Evolutionary conservation across 2,797 vertebrate species (phyloP).

Genomic region (Adrianichthys oophorus): DNA sequence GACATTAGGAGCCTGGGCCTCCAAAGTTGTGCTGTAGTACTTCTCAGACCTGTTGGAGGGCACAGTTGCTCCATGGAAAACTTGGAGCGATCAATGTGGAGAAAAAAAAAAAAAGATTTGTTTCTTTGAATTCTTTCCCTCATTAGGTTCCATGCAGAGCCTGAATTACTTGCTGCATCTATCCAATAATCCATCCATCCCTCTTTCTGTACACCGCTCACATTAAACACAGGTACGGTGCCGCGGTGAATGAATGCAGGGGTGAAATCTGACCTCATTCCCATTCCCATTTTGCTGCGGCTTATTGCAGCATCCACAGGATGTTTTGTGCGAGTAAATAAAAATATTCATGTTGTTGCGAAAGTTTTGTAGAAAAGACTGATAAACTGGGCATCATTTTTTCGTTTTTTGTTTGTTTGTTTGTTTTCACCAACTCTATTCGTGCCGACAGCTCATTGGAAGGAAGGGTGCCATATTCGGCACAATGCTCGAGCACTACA

Average conservation of each 20-base stretch:
- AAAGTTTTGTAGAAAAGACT: conserved; percentile 18
- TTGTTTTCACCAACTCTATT: conserved; percentile 30
- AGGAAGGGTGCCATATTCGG: conserved; percentile 24
- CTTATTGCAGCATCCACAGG: conserved; percentile 42
- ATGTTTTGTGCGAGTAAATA: conserved; percentile 44
- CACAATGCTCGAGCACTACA: conserved; percentile 41
- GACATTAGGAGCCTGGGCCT: conserved; percentile 20
- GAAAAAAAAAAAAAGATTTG: conserved; percentile 46
- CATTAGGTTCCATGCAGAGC: conserved; percentile 74
- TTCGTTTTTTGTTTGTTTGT: conserved; percentile 9
- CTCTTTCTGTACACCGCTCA: conserved; percentile 63
- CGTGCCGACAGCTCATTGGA: conserved; percentile 39
- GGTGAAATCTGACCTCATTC: conserved; percentile 60
- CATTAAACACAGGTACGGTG: conserved; percentile 66
- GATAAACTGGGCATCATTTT: conserved; percentile 24
- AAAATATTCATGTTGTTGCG: conserved; percentile 31
- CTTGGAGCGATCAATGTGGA: conserved; percentile 7
- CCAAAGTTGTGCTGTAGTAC: conserved; percentile 58
- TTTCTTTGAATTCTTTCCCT: conserved; percentile 74
- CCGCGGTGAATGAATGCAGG: conserved; percentile 50
- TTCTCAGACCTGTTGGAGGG: conserved; percentile 74
- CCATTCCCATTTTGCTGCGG: conserved; percentile 33
- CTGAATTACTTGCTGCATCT: conserved; percentile 75
- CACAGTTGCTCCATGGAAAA: conserved; percentile 71
- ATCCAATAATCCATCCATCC: conserved; percentile 64